Evolutionary conservation across 2,113 vertebrate genomes (phyloP).

Genomic region (Calidris pugnax): DNA sequence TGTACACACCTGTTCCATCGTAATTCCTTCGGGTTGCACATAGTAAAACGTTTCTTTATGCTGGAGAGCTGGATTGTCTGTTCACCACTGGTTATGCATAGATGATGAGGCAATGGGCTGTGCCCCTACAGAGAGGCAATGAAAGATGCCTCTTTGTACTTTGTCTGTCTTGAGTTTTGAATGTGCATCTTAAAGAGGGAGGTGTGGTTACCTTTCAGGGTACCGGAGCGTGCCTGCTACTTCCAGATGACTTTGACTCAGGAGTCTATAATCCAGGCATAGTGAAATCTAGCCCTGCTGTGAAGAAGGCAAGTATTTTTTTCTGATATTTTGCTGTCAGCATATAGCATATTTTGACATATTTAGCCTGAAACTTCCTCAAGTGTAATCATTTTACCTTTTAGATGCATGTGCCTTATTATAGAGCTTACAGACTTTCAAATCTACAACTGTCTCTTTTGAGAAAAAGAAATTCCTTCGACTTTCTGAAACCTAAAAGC

Average conservation of each 20-base stretch:
- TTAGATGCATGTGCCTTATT: not conserved
- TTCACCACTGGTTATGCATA: not conserved
- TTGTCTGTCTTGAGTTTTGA: not conserved
- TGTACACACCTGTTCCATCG: not conserved
- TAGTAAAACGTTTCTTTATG: not conserved
- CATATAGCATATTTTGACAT: not conserved
- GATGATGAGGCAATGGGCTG: not conserved
- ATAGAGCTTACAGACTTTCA: not conserved
- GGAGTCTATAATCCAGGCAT: not conserved
- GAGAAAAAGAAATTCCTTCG: not conserved
- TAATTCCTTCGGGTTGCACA: not conserved
- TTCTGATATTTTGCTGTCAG: not conserved
- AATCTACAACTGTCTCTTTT: not conserved
- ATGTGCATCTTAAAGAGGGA: not conserved
- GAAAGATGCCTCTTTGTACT: not conserved
- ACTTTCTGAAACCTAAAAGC: not conserved
- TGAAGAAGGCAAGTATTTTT: conserved; percentile 42
- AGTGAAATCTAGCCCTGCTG: not conserved
- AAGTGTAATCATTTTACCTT: not conserved
- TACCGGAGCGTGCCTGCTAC: conserved; percentile 32
- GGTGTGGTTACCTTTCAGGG: conserved; percentile 62
- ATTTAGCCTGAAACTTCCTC: not conserved
- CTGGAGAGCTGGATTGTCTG: not conserved
- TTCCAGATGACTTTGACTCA: conserved; percentile 30
- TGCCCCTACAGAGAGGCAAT: not conserved